These are phyloP conservation scores for Zeugodacus cucurbitae DNA, from an alignment of 1,140 invertebrate genomes.

Conservation along the genomic window DNA sequence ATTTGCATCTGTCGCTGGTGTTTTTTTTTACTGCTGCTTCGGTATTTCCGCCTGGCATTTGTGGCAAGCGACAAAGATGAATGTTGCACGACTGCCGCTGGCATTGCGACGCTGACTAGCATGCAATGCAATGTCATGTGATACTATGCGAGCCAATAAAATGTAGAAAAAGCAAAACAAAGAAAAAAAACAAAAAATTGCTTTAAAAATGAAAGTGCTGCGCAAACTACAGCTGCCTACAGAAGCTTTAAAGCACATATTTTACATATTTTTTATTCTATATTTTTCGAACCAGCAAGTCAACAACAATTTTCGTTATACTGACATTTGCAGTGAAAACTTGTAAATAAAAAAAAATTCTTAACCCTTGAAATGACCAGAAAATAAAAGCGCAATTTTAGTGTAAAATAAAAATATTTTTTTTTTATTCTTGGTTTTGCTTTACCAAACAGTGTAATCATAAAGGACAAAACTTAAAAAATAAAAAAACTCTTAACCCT, in stretches of 20 bases:
- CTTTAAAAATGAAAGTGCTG: background rate
- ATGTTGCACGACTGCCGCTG: background rate
- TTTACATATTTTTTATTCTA: background rate
- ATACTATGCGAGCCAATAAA: background rate
- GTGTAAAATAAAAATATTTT: background rate
- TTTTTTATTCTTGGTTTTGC: too few species aligned
- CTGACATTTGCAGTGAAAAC: slow-evolving; percentile 22
- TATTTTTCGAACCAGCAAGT: background rate
- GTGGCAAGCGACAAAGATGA: slow-evolving; percentile 31
- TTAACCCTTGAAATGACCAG: background rate
- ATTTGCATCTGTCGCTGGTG: background rate
- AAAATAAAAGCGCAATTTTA: background rate
- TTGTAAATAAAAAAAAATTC: too few species aligned
- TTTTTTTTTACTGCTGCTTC: background rate
- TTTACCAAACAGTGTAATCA: background rate
- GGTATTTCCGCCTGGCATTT: background rate
- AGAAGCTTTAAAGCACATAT: background rate
- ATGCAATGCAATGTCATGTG: background rate
- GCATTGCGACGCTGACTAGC: background rate
- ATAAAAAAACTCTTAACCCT: too few species aligned
- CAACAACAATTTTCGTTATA: background rate
- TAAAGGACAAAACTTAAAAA: background rate
- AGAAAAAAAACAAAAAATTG: background rate
- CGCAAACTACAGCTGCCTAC: background rate
- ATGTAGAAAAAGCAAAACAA: background rate